Evolutionary conservation across 2,113 vertebrate genomes (phyloP).

Genomic region (Halichoeres trimaculatus): DNA sequence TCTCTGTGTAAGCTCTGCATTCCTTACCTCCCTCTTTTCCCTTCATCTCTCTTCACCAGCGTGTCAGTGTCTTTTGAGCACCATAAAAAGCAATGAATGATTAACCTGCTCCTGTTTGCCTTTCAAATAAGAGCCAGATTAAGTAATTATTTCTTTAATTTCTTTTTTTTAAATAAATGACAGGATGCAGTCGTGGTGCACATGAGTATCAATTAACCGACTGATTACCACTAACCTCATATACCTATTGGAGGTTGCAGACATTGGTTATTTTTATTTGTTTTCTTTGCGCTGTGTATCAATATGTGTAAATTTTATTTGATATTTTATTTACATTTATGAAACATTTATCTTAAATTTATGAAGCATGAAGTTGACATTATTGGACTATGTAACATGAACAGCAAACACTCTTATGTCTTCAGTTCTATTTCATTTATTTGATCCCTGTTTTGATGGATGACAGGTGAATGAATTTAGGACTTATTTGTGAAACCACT

Average conservation of each 20-base stretch:
- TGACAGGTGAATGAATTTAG: not conserved
- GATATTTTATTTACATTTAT: too few relatives aligned
- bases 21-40: slow-evolving; percentile 47
- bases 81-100: slow-evolving; percentile 71
- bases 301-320: too few relatives aligned
- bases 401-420: too few relatives aligned
- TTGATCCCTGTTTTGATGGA: too few relatives aligned
- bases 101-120: not conserved
- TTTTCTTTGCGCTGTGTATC: too few relatives aligned
- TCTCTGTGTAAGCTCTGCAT: slow-evolving; percentile 67
- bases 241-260: too few relatives aligned
- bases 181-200: not conserved
- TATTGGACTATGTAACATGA: too few relatives aligned
- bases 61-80: slow-evolving; percentile 26
- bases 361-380: too few relatives aligned
- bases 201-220: not conserved
- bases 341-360: too few relatives aligned
- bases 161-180: not conserved
- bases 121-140: not conserved
- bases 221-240: too few relatives aligned
- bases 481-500: not conserved
- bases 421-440: too few relatives aligned
- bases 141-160: not conserved
- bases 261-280: too few relatives aligned
- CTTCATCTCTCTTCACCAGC: slow-evolving; percentile 57